These are phyloP conservation scores for Todiramphus saurophagus DNA, from an alignment of 2,113 vertebrate species.

Conservation along the genomic window DNA sequence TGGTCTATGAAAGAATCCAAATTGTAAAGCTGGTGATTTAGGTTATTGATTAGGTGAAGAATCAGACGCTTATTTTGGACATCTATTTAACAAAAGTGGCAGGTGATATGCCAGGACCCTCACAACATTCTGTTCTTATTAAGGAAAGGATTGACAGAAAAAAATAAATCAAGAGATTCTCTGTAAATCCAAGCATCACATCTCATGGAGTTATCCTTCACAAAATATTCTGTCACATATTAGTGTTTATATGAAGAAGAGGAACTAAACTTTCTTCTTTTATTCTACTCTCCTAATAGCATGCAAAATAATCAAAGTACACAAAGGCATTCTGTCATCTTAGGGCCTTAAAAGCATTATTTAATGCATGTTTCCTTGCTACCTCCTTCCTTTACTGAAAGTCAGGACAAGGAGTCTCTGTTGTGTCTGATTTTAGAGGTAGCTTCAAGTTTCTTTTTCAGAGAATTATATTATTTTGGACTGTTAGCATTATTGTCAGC, in stretches of 20 bases:
- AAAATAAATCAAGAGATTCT: not conserved
- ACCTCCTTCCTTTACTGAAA: not conserved
- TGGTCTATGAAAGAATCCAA: not conserved
- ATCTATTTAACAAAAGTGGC: not conserved
- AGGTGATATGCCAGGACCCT: not conserved
- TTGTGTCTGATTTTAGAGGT: not conserved
- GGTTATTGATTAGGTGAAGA: not conserved
- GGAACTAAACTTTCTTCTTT: not conserved
- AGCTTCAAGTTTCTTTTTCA: not conserved
- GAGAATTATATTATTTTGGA: constrained; percentile 8
- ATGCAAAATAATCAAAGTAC: not conserved
- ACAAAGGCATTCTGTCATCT: not conserved
- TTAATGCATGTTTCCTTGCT: not conserved
- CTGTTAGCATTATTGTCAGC: not conserved
- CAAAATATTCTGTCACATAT: not conserved
- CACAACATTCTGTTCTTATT: not conserved
- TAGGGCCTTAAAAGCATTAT: not conserved
- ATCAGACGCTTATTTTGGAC: not conserved
- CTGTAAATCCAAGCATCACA: not conserved
- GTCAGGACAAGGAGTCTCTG: not conserved
- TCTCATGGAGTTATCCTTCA: not conserved
- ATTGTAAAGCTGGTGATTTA: not conserved
- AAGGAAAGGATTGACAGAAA: not conserved
- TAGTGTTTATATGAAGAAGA: not conserved
- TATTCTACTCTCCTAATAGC: not conserved